Percentiles rank a stretch among this genome's conserved stretches.
Evolutionary conservation across 2,888 invertebrate species (phyloP).

Genomic region (Aplocera efformata): DNA sequence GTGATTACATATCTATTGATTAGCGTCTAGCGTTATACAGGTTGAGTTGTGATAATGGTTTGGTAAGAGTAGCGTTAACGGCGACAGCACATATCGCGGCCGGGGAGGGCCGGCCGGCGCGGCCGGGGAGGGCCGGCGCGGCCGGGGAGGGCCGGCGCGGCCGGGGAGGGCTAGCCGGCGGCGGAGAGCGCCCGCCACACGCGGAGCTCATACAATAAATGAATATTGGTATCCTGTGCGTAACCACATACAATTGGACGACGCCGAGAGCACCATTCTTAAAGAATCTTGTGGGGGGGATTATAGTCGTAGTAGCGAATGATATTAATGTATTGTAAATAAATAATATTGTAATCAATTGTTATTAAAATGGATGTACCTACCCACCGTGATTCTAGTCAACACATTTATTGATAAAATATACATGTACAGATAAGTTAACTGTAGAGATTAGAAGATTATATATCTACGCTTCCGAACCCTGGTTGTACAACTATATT

Average conservation of each 20-base stretch:
- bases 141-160: too few relatives aligned
- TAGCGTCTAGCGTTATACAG: constrained; percentile 22
- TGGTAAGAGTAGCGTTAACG: constrained; percentile 1
- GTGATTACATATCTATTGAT: constrained; percentile 23
- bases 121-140: too few relatives aligned
- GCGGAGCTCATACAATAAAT: too few relatives aligned
- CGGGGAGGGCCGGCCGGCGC: too few relatives aligned
- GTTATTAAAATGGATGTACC: constrained; percentile 15
- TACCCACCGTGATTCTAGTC: constrained; percentile 24
- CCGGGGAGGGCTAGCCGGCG: too few relatives aligned
- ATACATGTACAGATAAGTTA: constrained; percentile 16
- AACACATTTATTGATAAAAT: constrained; percentile 13
- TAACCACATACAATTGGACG: too few relatives aligned
- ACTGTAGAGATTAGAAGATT: constrained; percentile 15
- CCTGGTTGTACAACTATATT: too few relatives aligned
- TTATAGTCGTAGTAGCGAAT: too few relatives aligned
- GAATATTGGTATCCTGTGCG: too few relatives aligned
- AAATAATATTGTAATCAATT: constrained; percentile 22
- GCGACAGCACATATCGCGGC: constrained; percentile 12
- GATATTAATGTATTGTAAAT: constrained; percentile 20
- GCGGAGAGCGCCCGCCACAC: too few relatives aligned
- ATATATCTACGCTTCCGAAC: constrained; percentile 10
- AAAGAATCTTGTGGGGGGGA: too few relatives aligned
- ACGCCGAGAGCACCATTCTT: too few relatives aligned
- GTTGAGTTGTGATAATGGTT: constrained; percentile 25